Conservation (phyloP, 2,888 invertebrate species). For the Brachypalpus laphriformis region DNA sequence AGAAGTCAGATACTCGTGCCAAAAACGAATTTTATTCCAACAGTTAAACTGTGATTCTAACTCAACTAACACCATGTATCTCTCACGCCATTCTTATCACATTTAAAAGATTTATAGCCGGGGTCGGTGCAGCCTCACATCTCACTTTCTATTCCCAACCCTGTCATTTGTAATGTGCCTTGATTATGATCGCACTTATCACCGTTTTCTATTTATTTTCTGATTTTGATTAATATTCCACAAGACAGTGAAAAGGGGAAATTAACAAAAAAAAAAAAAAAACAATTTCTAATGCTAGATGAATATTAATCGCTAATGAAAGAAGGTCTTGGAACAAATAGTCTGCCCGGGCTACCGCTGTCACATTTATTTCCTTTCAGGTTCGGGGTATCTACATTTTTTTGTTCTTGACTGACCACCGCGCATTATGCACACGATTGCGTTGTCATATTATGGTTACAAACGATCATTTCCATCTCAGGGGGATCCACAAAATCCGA, state of each 20-base stretch:
- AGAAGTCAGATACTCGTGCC: conserved; percentile 35
- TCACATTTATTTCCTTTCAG: conserved; percentile 33
- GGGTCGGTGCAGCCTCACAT: conserved; percentile 1
- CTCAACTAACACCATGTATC: neutral
- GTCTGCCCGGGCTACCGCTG: conserved; percentile 32
- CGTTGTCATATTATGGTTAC: conserved; percentile 18
- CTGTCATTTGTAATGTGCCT: neutral
- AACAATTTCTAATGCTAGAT: conserved; percentile 14
- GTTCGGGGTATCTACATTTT: conserved; percentile 19
- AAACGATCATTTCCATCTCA: conserved; percentile 22
- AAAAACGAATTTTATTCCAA: conserved; percentile 10
- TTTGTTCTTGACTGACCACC: neutral
- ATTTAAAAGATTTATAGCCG: conserved; percentile 35
- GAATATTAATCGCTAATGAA: conserved; percentile 28
- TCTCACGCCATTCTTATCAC: conserved; percentile 22
- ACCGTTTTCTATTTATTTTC: conserved; percentile 18
- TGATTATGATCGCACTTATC: conserved; percentile 45
- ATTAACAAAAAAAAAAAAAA: neutral
- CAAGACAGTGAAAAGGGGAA: conserved; percentile 9
- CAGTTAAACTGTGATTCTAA: conserved; percentile 24
- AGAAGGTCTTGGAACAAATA: neutral
- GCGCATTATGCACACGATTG: conserved; percentile 52
- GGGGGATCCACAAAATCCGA: conserved; percentile 9
- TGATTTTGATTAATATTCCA: conserved; percentile 47
- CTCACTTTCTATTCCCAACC: conserved; percentile 2